Evolutionary conservation across 2,797 vertebrate species (phyloP), one percentile per base, ranked within the genome.

Genomic region (Hemitrygon akajei): DNA sequence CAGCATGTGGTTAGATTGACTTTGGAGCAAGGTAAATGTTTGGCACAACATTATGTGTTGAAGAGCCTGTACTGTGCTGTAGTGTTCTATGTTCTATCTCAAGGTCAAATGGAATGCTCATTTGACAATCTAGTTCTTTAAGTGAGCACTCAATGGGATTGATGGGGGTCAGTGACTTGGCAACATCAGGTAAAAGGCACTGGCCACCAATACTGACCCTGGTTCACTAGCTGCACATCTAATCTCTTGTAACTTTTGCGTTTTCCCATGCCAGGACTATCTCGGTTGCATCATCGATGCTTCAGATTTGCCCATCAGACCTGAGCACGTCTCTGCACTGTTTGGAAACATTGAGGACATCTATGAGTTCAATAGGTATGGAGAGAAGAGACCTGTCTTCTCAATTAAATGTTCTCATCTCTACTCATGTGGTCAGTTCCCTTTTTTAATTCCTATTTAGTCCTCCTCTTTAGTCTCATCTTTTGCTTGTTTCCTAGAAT

Each of bases 261-360:
- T 76, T 76, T 30, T 89, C 18, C 27, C 27, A 30, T 47, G 7
- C 81, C 94, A 99, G 99, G 98, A 99, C 95, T 99, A 99, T 95
- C 96, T 99, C 95, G 97, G 98, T 94, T 97, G 98, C 95, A 99
- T 99, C 94, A 99, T 99, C 0, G 99, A 99, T 0, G 95, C 95
- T 0, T 95, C 95, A 30, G 97, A 97, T 94, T 97, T 98, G 2
- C 97, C 98, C 79, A 98, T 99, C 94, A 96, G 96, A 3, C 98
- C 98, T 0, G 98, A 99, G 93, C 98, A 99, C 95, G 98, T 99
- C 95, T 98, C 97, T 4, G 97, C 97, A 0, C 97, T 99, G 82
- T 99, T 99, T 18, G 98, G 99, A 94, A 99, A 99, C 96, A 99
- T 99, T 60, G 98, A 99, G 95, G 98, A 97, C 96, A 99, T 99